A percentile compares a stretch with the other conserved stretches of the same genome.
phyloP scores from a whole-genome alignment of 2,888 invertebrate genomes.

The Tortrix viridana region DNA sequence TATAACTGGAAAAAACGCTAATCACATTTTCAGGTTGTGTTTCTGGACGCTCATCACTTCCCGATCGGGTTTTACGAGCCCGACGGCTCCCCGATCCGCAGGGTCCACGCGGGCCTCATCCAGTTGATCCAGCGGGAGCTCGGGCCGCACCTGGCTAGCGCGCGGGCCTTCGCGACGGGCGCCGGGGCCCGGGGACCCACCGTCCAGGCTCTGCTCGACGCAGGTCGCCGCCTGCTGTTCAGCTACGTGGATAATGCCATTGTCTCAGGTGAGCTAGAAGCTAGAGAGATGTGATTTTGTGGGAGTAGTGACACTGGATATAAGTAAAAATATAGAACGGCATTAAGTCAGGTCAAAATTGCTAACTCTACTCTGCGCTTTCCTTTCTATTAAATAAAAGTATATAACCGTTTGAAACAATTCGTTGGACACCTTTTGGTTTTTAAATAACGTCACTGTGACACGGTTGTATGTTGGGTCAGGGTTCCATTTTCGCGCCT shows the following conservation, averaged over 20 bases:
- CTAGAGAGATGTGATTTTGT: too few species aligned
- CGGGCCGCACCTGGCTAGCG: slow-evolving; percentile 79
- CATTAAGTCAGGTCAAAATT: too few species aligned
- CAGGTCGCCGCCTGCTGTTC: slow-evolving; percentile 78
- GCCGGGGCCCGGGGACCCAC: slow-evolving; percentile 73
- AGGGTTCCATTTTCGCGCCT: too few species aligned
- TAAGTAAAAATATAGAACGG: too few species aligned
- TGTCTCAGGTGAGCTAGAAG: slow-evolving; percentile 67
- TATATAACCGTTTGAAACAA: too few species aligned
- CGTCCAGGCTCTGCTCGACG: slow-evolving; percentile 72
- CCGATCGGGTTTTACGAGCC: slow-evolving; percentile 86
- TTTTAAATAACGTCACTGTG: too few species aligned
- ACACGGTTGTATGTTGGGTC: too few species aligned
- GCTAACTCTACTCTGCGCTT: too few species aligned
- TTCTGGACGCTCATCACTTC: slow-evolving; percentile 93
- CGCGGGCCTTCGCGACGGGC: slow-evolving; percentile 67
- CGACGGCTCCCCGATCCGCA: slow-evolving; percentile 70
- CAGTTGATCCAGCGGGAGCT: slow-evolving; percentile 82
- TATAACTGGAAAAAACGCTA: background rate
- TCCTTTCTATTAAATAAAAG: too few species aligned
- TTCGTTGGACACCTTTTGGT: too few species aligned
- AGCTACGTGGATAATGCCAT: slow-evolving; percentile 82
- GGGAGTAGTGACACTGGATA: too few species aligned
- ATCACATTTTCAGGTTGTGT: slow-evolving; percentile 79
- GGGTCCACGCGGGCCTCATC: slow-evolving; percentile 82